Percentiles rank a stretch among this genome's conserved stretches.
phyloP scores from a whole-genome alignment of 2,797 vertebrate species.

The Ara ararauna region DNA sequence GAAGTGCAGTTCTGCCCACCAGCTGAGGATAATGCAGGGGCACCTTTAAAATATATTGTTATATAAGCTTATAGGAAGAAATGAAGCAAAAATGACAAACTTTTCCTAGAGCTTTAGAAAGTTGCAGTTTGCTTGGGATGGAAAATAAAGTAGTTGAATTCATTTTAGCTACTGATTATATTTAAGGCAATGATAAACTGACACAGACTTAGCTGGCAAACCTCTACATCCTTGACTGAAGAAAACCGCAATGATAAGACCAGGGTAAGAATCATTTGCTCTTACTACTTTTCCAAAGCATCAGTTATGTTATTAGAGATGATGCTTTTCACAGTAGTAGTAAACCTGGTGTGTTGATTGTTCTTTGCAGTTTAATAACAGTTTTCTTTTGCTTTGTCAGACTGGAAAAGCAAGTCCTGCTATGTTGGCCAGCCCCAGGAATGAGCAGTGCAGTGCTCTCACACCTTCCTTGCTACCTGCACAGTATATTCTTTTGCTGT shows the following conservation, averaged over 20 bases:
- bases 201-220: background rate
- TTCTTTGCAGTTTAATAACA: background rate
- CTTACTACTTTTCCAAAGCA: background rate
- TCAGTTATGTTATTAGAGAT: background rate
- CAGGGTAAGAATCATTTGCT: background rate
- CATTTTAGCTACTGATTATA: background rate
- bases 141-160: background rate
- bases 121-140: background rate
- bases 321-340: background rate
- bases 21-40: constrained; percentile 9
- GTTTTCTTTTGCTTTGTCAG: background rate
- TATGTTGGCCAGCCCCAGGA: background rate
- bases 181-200: background rate
- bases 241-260: background rate
- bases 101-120: constrained; percentile 15
- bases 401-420: background rate
- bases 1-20: constrained; percentile 43
- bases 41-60: constrained; percentile 24
- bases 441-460: background rate
- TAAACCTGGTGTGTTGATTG: background rate
- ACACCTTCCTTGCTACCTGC: background rate
- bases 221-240: background rate
- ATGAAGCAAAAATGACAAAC: background rate
- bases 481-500: background rate
- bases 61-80: background rate